Conservation (phyloP, 2,113 vertebrate species). For the Stigmatopora nigra region DNA sequence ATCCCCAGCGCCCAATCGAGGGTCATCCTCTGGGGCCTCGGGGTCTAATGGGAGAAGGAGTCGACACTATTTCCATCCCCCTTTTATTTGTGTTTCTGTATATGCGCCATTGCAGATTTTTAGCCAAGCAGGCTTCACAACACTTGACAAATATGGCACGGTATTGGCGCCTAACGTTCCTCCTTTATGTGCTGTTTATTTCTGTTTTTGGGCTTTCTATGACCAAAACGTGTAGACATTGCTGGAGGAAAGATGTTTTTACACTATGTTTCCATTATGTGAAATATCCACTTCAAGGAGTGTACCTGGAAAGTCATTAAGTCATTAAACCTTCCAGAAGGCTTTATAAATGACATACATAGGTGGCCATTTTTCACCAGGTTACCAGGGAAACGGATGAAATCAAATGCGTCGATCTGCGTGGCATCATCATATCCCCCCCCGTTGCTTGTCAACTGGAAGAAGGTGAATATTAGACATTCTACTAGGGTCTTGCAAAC, state of each 20-base stretch:
- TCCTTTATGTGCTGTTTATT: not conserved
- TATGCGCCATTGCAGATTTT: conserved; percentile 19
- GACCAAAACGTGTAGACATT: not conserved
- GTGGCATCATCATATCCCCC: conserved; percentile 13
- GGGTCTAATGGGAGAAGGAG: conserved; percentile 18
- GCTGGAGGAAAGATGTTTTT: not conserved
- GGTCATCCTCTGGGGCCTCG: conserved; percentile 15
- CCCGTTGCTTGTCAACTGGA: conserved; percentile 13
- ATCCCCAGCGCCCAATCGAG: conserved; percentile 31
- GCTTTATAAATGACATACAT: conserved; percentile 39
- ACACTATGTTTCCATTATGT: not conserved
- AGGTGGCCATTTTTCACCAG: conserved; percentile 53
- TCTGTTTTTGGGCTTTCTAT: conserved; percentile 2
- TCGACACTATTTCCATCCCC: conserved; percentile 30
- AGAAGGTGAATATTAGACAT: conserved; percentile 44
- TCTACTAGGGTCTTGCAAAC: conserved; percentile 30
- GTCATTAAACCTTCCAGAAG: conserved; percentile 25
- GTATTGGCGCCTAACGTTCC: conserved; percentile 11
- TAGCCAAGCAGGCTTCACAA: conserved; percentile 6
- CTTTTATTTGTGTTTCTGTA: conserved; percentile 33
- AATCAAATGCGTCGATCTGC: conserved; percentile 28
- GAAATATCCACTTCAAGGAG: not conserved
- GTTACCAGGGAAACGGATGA: conserved; percentile 67
- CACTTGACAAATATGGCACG: conserved; percentile 12
- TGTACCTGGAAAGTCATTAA: conserved; percentile 19